Evolutionary conservation across 2,888 invertebrate species (phyloP).

Genomic region (Brassicogethes aeneus): DNA sequence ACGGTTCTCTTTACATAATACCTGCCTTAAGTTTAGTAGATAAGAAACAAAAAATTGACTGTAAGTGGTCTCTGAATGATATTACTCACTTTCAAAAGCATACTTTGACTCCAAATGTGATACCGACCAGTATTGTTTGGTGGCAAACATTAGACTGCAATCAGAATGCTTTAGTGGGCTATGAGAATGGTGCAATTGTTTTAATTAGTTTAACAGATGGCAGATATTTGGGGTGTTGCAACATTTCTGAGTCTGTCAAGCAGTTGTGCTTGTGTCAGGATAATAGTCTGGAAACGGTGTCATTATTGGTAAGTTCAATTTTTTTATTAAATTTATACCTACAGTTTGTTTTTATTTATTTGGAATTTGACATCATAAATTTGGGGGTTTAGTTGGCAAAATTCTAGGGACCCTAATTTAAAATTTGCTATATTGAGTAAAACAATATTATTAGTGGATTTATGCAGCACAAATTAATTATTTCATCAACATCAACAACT

Average conservation of each 20-base stretch:
- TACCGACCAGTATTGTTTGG: conserved; percentile 60
- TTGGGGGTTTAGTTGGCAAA: no score
- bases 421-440: no score
- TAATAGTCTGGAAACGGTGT: conserved; percentile 54
- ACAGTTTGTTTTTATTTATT: no score
- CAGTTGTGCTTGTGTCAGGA: conserved; percentile 63
- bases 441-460: no score
- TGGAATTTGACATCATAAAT: no score
- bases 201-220: conserved; percentile 63
- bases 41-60: conserved; percentile 44
- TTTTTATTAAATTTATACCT: no score
- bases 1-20: conserved; percentile 52
- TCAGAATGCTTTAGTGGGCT: conserved; percentile 62
- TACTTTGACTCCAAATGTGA: conserved; percentile 32
- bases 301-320: conserved; percentile 52
- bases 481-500: no score
- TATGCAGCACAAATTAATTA: no score
- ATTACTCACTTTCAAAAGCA: conserved; percentile 44
- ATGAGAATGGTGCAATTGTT: conserved; percentile 51
- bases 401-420: no score
- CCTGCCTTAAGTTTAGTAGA: conserved; percentile 52
- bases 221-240: conserved; percentile 56
- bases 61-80: conserved; percentile 51
- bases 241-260: conserved; percentile 53
- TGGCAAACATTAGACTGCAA: conserved; percentile 69